phyloP scores from a whole-genome alignment of 1,140 invertebrate species.

The Ephestia elutella region DNA sequence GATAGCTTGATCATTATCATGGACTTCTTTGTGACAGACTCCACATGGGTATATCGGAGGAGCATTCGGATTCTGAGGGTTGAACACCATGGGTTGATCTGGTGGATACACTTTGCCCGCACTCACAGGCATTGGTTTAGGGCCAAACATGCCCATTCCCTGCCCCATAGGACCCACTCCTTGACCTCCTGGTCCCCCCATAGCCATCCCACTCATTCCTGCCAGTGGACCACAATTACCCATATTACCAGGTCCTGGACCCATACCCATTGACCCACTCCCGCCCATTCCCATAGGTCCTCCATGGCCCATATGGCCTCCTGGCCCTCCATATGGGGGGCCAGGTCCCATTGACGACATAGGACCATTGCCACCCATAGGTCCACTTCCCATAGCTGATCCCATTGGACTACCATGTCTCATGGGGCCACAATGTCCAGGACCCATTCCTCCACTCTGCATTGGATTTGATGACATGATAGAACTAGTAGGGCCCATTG shows the following conservation, averaged over 20 bases:
- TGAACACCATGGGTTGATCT: conserved; percentile 98
- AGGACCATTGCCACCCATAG: conserved; percentile 70
- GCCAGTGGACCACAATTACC: conserved; percentile 76
- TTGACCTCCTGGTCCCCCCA: conserved; percentile 76
- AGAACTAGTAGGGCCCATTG: conserved; percentile 65
- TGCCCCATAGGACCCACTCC: conserved; percentile 77
- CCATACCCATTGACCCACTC: conserved; percentile 73
- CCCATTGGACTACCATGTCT: conserved; percentile 73
- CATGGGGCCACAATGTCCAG: conserved; percentile 71
- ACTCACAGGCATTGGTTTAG: conserved; percentile 89
- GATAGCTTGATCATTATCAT: conserved; percentile 98
- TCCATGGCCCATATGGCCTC: conserved; percentile 66
- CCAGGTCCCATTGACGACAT: conserved; percentile 71
- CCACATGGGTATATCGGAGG: conserved; percentile 98
- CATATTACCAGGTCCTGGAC: conserved; percentile 75
- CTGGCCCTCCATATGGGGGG: conserved; percentile 50
- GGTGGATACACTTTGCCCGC: conserved; percentile 95
- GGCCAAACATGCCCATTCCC: conserved; percentile 78
- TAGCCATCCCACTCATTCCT: conserved; percentile 78
- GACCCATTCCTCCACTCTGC: conserved; percentile 66
- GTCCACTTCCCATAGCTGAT: conserved; percentile 63
- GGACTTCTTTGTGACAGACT: conserved; percentile 98
- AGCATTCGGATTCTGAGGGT: conserved; percentile 98
- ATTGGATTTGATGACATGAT: conserved; percentile 72
- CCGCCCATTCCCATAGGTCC: conserved; percentile 74